Percentiles rank a stretch among this genome's conserved stretches.
Evolutionary conservation across 1,140 invertebrate genomes (phyloP).

Genomic region (Pogonus chalceus): DNA sequence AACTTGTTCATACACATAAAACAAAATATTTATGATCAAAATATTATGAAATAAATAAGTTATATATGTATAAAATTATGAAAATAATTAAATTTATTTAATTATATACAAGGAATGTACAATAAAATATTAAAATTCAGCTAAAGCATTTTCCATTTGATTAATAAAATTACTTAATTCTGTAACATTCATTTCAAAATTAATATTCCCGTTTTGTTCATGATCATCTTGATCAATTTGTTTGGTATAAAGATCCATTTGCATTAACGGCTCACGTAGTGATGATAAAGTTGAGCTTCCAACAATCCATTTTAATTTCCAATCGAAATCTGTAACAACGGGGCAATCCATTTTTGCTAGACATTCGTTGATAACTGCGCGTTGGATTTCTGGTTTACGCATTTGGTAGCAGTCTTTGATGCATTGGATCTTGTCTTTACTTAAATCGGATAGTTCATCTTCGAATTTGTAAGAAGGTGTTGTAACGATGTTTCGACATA

Average conservation of each 20-base stretch:
- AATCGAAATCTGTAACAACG: conserved; percentile 30
- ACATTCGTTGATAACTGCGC: conserved; percentile 20
- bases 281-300: conserved; percentile 27
- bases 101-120: no score
- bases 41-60: no score
- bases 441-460: conserved; percentile 14
- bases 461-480: conserved; percentile 17
- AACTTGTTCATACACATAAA: no score
- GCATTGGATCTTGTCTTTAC: conserved; percentile 14
- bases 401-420: conserved; percentile 22
- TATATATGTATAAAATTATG: no score
- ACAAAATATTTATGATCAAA: no score
- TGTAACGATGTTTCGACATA: conserved; percentile 21
- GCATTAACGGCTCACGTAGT: conserved; percentile 27
- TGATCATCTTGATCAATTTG: not conserved
- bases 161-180: not conserved
- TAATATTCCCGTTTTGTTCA: not conserved
- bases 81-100: no score
- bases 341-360: conserved; percentile 19
- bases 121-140: not conserved
- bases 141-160: not conserved
- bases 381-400: conserved; percentile 26
- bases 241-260: conserved; percentile 22
- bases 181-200: not conserved
- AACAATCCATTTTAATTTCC: conserved; percentile 32